Conservation (phyloP, 2,113 vertebrate genomes). For the Monopterus albus region DNA sequence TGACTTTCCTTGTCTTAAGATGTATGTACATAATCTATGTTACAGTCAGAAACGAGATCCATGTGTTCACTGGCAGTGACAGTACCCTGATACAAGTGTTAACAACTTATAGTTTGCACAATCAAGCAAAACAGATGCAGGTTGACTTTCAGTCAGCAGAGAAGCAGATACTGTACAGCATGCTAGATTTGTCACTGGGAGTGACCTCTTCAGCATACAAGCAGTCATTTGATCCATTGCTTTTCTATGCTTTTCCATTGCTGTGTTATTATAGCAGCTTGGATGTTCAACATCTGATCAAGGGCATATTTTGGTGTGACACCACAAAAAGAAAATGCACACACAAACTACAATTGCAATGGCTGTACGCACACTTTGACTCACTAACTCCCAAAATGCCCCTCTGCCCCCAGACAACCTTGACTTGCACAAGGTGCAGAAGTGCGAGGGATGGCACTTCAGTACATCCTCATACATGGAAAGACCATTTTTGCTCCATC, state of each 20-base stretch:
- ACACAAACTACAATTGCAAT: not conserved
- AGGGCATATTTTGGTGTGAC: not conserved
- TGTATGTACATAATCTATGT: no score
- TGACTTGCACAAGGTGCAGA: slow-evolving; percentile 50
- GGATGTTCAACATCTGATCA: slow-evolving; percentile 4
- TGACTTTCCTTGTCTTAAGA: no score
- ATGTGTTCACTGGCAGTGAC: no score
- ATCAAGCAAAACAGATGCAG: no score
- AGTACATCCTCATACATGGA: slow-evolving; percentile 70
- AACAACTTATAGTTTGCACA: no score
- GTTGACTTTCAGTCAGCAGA: no score
- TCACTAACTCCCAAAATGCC: slow-evolving; percentile 19
- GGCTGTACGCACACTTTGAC: slow-evolving; percentile 26
- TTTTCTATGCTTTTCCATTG: no score
- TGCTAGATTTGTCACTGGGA: no score
- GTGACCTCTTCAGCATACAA: not conserved
- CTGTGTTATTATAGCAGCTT: not conserved
- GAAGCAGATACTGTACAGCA: no score
- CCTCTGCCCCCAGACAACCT: slow-evolving; percentile 32
- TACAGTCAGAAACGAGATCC: no score
- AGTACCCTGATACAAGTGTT: no score
- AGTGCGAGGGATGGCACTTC: slow-evolving; percentile 72
- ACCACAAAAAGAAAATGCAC: not conserved
- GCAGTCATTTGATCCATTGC: not conserved
- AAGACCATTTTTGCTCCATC: slow-evolving; percentile 81